Percentiles rank a stretch among this genome's conserved stretches.
Evolutionary conservation across 2,113 vertebrate genomes (phyloP).

Genomic region (Helogale parvula): DNA sequence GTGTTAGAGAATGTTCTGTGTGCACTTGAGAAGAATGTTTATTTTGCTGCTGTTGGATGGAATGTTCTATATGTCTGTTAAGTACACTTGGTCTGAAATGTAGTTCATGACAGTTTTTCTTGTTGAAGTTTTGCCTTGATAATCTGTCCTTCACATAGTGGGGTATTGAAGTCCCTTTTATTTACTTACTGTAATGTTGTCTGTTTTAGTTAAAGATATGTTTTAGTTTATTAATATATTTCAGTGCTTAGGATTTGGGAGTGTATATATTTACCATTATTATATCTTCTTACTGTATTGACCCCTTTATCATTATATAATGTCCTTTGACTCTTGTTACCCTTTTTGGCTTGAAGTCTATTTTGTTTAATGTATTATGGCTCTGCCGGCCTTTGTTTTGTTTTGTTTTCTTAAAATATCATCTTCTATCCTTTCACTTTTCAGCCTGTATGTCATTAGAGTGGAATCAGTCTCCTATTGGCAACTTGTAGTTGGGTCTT

Average conservation of each 20-base stretch:
- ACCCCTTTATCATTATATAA: background rate
- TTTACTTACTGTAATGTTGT: background rate
- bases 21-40: background rate
- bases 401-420: background rate
- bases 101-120: background rate
- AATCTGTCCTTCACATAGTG: background rate
- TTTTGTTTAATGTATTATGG: background rate
- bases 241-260: background rate
- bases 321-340: background rate
- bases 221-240: background rate
- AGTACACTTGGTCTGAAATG: background rate
- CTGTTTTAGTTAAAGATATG: background rate
- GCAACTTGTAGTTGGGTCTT: background rate
- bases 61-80: background rate
- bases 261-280: background rate
- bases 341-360: background rate
- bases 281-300: background rate
- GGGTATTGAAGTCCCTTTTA: background rate
- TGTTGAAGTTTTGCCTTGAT: background rate
- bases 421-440: background rate
- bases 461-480: background rate
- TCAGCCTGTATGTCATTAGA: background rate
- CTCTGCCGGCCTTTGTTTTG: background rate
- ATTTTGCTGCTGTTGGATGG: background rate
- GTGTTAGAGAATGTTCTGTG: background rate